Percentiles rank a stretch among this genome's conserved stretches.
These are phyloP conservation scores for Dolichoris vasculosae DNA, from an alignment of 1,140 invertebrate species.

Conservation along the genomic window DNA sequence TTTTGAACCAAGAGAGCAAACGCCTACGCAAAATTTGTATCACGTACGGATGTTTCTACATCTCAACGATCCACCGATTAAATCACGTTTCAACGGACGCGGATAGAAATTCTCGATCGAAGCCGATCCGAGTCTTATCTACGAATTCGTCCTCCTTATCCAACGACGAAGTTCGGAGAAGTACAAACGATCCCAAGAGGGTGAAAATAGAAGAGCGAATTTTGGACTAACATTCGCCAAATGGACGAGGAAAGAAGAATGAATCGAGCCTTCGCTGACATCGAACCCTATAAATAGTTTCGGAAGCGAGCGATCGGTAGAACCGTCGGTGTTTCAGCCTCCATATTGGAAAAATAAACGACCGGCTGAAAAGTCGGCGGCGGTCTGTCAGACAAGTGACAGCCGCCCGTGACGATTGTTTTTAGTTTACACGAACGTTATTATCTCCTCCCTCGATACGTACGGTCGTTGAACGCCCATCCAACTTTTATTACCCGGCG, in stretches of 20 bases:
- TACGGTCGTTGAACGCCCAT: constrained; percentile 11
- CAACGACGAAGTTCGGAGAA: no score
- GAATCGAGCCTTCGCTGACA: constrained; percentile 5
- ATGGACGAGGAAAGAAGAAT: not conserved
- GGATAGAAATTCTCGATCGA: no score
- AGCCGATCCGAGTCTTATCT: no score
- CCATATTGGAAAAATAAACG: constrained; percentile 53
- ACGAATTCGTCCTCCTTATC: no score
- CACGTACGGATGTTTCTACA: no score
- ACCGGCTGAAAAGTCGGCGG: constrained; percentile 6
- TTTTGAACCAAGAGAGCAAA: no score
- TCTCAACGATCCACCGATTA: no score
- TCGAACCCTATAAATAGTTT: constrained; percentile 36
- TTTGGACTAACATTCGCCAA: not conserved
- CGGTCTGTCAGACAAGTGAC: constrained; percentile 36
- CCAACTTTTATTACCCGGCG: constrained; percentile 25
- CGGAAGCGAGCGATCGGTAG: constrained; percentile 7
- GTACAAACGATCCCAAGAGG: no score
- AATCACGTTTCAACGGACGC: no score
- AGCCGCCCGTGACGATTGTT: constrained; percentile 44
- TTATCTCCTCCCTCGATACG: constrained; percentile 37
- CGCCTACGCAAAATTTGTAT: no score
- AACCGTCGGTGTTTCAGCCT: constrained; percentile 10
- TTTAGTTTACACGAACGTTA: constrained; percentile 39
- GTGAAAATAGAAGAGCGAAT: not conserved